These are phyloP conservation scores for Hirudo medicinalis DNA, from an alignment of 1,140 invertebrate genomes.

Conservation along the genomic window DNA sequence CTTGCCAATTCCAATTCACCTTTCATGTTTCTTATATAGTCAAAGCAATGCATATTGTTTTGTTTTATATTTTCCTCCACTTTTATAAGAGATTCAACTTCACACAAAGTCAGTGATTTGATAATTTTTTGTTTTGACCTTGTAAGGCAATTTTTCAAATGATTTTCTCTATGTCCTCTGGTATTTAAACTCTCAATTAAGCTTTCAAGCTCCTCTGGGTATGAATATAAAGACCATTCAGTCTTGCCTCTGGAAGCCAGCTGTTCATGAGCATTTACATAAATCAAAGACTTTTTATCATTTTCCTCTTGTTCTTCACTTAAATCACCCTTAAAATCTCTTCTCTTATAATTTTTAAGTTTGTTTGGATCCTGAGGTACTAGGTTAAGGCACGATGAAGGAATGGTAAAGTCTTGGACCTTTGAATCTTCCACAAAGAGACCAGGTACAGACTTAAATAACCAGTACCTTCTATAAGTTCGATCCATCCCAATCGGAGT, in stretches of 20 bases:
- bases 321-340: background rate
- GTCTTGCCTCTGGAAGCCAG: background rate
- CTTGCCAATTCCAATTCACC: constrained; percentile 42
- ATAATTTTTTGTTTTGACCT: background rate
- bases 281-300: background rate
- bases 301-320: background rate
- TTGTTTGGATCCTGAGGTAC: background rate
- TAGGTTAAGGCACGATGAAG: constrained; percentile 6
- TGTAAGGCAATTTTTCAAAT: constrained; percentile 5
- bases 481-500: constrained; percentile 63
- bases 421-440: constrained; percentile 46
- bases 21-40: background rate
- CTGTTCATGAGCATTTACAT: background rate
- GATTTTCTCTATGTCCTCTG: constrained; percentile 9
- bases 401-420: constrained; percentile 24
- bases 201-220: background rate
- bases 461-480: constrained; percentile 70
- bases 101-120: constrained; percentile 1
- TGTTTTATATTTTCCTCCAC: background rate
- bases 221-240: constrained; percentile 7
- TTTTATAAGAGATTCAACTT: background rate
- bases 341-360: background rate
- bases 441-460: constrained; percentile 65
- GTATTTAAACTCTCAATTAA: constrained; percentile 5
- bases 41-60: background rate